Conservation (phyloP, 2,113 vertebrate species). For the Nibea albiflora region DNA sequence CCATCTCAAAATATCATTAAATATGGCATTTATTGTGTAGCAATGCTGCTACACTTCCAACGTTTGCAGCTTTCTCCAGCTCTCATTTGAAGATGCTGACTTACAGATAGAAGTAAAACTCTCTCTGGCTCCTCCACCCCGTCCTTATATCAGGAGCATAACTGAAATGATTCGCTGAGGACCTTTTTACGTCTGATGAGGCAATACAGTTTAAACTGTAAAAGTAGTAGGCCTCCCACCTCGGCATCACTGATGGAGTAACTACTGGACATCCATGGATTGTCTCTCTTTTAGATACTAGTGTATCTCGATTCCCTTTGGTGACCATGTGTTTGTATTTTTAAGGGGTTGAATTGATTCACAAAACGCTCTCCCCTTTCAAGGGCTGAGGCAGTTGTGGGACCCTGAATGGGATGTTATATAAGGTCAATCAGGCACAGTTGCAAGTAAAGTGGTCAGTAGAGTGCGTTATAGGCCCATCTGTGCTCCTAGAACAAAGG, state of each 20-base stretch:
- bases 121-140: neutral
- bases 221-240: neutral
- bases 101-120: neutral
- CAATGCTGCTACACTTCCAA: neutral
- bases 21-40: too few species aligned
- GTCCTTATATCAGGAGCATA: neutral
- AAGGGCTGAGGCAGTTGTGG: neutral
- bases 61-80: neutral
- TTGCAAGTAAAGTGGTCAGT: neutral
- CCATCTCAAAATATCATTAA: neutral
- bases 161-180: neutral
- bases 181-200: too few species aligned
- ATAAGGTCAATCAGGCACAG: neutral
- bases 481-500: neutral
- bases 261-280: neutral
- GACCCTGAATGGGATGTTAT: neutral
- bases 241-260: neutral
- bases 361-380: neutral
- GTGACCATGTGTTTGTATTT: neutral
- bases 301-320: neutral
- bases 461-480: neutral
- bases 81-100: too few species aligned
- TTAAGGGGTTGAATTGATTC: neutral
- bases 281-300: neutral
- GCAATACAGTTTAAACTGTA: neutral